These are phyloP conservation scores for Temnothorax unifasciatus DNA, from an alignment of 2,888 invertebrate genomes.

Conservation along the genomic window DNA sequence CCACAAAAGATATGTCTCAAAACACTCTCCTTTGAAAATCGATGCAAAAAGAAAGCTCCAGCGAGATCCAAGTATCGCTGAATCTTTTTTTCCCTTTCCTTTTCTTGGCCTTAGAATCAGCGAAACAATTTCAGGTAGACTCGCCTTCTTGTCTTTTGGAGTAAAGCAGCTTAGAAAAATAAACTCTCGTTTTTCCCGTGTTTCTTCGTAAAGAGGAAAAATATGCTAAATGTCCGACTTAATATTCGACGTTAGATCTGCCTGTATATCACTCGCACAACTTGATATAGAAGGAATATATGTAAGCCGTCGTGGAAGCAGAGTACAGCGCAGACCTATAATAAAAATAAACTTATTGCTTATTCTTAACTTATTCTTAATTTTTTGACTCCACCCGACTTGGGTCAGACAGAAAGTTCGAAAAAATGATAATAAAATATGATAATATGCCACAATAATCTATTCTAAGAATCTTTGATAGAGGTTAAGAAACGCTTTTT, in stretches of 20 bases:
- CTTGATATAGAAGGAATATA: conserved; percentile 3
- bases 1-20: background rate
- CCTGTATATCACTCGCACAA: conserved; percentile 32
- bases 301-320: conserved; percentile 40
- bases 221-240: background rate
- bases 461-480: no score
- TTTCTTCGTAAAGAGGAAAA: background rate
- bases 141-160: background rate
- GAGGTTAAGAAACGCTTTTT: no score
- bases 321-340: conserved; percentile 61
- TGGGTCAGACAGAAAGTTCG: no score
- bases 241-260: conserved; percentile 1
- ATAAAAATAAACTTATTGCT: no score
- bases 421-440: no score
- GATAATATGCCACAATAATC: no score
- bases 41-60: background rate
- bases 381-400: no score
- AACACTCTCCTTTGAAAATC: background rate
- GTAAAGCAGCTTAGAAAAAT: background rate
- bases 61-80: background rate
- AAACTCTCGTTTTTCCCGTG: background rate
- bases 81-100: background rate
- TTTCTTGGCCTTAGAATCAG: background rate
- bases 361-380: no score
- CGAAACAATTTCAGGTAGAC: background rate